phyloP scores from a whole-genome alignment of 2,797 vertebrate genomes.

The Chromobotia macracanthus region DNA sequence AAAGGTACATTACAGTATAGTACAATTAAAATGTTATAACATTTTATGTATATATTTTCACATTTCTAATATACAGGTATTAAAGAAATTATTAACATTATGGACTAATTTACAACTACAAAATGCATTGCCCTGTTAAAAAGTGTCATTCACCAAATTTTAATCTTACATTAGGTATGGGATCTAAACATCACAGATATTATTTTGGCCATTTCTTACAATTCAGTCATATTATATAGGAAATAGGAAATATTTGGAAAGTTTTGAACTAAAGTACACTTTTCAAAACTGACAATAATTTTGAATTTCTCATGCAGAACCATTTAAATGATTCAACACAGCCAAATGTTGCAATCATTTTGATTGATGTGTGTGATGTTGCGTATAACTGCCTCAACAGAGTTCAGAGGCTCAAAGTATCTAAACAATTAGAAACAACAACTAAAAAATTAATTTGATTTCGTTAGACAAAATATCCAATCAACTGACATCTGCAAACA shows the following conservation, averaged over 20 bases:
- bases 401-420: too few species aligned
- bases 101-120: constrained; percentile 63
- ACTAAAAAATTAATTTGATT: too few species aligned
- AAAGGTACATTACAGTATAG: constrained; percentile 70
- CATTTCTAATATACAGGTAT: constrained; percentile 73
- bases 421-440: too few species aligned
- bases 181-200: not conserved
- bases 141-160: not conserved
- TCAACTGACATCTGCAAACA: too few species aligned
- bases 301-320: not conserved
- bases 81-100: constrained; percentile 62
- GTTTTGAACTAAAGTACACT: too few species aligned
- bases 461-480: too few species aligned
- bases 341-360: too few species aligned
- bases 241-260: not conserved
- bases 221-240: not conserved
- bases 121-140: not conserved
- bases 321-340: not conserved
- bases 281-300: not conserved
- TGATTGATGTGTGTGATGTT: too few species aligned
- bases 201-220: not conserved
- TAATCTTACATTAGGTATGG: not conserved
- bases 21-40: constrained; percentile 78
- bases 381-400: too few species aligned
- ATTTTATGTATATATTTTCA: constrained; percentile 55